Conservation (phyloP, 30 jellyfish, hydroid and myxozoan genomes). For the Phacellophora camtschatica region DNA sequence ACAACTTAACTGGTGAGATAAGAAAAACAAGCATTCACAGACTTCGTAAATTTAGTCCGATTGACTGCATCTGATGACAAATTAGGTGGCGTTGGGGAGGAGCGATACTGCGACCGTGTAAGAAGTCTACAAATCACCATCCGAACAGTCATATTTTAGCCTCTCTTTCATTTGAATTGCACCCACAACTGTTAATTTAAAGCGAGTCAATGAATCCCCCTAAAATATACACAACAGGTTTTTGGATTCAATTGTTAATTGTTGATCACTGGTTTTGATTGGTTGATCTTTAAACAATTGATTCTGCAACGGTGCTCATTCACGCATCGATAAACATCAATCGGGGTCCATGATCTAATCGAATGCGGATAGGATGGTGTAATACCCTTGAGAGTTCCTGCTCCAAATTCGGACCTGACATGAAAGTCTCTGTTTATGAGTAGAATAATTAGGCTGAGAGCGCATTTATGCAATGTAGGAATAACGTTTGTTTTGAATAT, state of each 20-base stretch:
- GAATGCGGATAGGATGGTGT: conserved; percentile 60
- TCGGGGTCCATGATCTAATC: conserved; percentile 63
- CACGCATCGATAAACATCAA: conserved; percentile 42
- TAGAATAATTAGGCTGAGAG: conserved; percentile 5
- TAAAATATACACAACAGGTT: conserved; percentile 12
- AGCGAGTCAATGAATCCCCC: background rate
- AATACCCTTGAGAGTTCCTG: conserved; percentile 28
- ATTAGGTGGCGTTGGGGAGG: too few relatives aligned
- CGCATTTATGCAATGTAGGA: background rate
- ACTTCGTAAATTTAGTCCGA: too few relatives aligned
- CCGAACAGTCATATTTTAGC: too few relatives aligned
- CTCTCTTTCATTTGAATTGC: too few relatives aligned
- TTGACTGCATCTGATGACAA: too few relatives aligned
- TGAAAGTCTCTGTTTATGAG: conserved; percentile 31
- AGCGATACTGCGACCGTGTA: too few relatives aligned
- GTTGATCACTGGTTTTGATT: conserved; percentile 30
- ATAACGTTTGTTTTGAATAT: background rate
- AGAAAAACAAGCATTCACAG: too few relatives aligned
- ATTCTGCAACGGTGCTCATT: conserved; percentile 33
- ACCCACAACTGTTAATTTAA: too few relatives aligned
- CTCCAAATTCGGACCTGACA: conserved; percentile 69
- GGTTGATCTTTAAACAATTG: background rate
- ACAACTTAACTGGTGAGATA: too few relatives aligned
- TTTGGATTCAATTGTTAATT: conserved; percentile 10
- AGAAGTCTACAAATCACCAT: too few relatives aligned